Evolutionary conservation across 1,140 invertebrate genomes (phyloP).

Genomic region (Drosophila sturtevanti): DNA sequence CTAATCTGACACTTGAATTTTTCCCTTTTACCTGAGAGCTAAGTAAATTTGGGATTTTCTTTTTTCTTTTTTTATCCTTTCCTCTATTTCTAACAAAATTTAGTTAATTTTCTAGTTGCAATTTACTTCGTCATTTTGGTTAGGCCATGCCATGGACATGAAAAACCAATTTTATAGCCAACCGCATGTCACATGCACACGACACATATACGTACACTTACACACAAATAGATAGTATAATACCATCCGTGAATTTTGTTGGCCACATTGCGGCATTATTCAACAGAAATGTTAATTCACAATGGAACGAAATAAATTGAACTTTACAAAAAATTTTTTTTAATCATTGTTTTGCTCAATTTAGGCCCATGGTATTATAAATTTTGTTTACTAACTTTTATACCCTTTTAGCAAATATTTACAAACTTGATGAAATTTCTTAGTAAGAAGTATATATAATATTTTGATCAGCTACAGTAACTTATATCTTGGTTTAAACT

Average conservation of each 20-base stretch:
- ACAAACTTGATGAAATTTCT: too few relatives aligned
- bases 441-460: too few relatives aligned
- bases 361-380: not conserved
- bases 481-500: too few relatives aligned
- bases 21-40: conserved; percentile 45
- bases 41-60: conserved; percentile 26
- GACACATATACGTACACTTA: not conserved
- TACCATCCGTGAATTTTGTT: not conserved
- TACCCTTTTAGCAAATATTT: not conserved
- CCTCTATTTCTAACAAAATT: too few relatives aligned
- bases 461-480: too few relatives aligned
- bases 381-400: conserved; percentile 11
- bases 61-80: not conserved
- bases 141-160: conserved; percentile 32
- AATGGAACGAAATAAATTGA: not conserved
- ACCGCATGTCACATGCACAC: conserved; percentile 54
- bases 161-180: conserved; percentile 60
- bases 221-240: not conserved
- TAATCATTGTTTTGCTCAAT: not conserved
- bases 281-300: not conserved
- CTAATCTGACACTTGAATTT: conserved; percentile 71
- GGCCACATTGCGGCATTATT: not conserved
- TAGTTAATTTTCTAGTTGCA: conserved; percentile 31
- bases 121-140: conserved; percentile 5
- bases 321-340: not conserved